These are phyloP conservation scores for Megathymus violae DNA, from an alignment of 1,140 invertebrate genomes.

Conservation along the genomic window DNA sequence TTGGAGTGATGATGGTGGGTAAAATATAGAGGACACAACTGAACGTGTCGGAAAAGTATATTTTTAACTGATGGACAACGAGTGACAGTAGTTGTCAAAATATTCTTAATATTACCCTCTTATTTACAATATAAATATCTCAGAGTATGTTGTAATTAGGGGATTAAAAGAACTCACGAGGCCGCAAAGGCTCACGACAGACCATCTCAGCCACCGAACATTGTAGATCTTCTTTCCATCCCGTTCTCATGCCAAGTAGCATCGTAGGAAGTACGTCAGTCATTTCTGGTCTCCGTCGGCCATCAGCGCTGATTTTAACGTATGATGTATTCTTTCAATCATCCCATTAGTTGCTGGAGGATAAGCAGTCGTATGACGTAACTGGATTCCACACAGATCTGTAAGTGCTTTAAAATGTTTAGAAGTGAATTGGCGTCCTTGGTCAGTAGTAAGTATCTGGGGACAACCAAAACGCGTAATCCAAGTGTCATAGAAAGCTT, in stretches of 20 bases:
- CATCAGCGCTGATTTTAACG: background rate
- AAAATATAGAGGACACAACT: no score
- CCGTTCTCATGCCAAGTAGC: background rate
- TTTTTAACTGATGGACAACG: no score
- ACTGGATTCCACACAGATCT: background rate
- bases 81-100: no score
- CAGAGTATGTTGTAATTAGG: no score
- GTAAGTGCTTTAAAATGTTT: background rate
- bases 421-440: background rate
- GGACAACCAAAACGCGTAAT: background rate
- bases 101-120: no score
- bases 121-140: no score
- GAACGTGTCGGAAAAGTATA: no score
- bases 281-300: background rate
- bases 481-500: background rate
- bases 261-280: background rate
- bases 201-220: background rate
- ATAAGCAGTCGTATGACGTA: background rate
- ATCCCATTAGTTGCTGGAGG: background rate
- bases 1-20: no score
- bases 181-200: background rate
- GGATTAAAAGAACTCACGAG: background rate
- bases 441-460: background rate
- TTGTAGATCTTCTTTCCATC: background rate
- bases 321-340: background rate